These are phyloP conservation scores for Tympanuchus pallidicinctus DNA, from an alignment of 2,113 vertebrate species.

Conservation along the genomic window DNA sequence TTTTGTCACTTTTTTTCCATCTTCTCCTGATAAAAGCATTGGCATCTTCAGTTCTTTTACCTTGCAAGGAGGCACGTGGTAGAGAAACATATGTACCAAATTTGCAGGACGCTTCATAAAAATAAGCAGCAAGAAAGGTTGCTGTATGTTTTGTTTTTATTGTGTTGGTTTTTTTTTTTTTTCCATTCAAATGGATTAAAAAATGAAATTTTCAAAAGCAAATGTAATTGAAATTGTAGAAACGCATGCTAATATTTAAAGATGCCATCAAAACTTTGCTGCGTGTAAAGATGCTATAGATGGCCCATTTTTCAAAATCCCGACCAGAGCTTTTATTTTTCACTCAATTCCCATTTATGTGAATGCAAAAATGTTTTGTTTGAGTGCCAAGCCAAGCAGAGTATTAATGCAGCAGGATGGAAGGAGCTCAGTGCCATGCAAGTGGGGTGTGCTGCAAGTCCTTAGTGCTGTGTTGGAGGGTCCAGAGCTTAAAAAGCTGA, in stretches of 20 bases:
- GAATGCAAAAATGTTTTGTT: constrained; percentile 48
- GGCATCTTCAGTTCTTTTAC: constrained; percentile 41
- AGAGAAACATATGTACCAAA: constrained; percentile 54
- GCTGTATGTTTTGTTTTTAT: neutral
- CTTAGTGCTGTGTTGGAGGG: constrained; percentile 16
- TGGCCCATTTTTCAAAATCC: neutral
- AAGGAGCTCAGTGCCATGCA: neutral
- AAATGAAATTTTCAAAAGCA: constrained; percentile 31
- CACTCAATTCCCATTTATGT: neutral
- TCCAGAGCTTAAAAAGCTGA: neutral
- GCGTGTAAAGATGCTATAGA: neutral
- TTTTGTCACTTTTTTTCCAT: neutral
- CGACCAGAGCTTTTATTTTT: neutral
- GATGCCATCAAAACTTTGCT: neutral
- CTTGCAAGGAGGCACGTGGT: constrained; percentile 27
- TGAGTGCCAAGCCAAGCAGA: neutral
- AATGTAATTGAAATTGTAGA: constrained; percentile 36
- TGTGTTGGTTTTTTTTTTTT: neutral
- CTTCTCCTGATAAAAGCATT: neutral
- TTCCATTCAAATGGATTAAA: neutral
- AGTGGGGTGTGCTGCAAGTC: neutral
- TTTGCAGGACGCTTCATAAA: constrained; percentile 49
- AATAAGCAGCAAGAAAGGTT: constrained; percentile 22
- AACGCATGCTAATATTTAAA: constrained; percentile 21
- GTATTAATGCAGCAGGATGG: constrained; percentile 12